A percentile compares a stretch with the other conserved stretches of the same genome.
Evolutionary conservation across 2,888 invertebrate species (phyloP).

Genomic region (Callosobruchus maculatus): DNA sequence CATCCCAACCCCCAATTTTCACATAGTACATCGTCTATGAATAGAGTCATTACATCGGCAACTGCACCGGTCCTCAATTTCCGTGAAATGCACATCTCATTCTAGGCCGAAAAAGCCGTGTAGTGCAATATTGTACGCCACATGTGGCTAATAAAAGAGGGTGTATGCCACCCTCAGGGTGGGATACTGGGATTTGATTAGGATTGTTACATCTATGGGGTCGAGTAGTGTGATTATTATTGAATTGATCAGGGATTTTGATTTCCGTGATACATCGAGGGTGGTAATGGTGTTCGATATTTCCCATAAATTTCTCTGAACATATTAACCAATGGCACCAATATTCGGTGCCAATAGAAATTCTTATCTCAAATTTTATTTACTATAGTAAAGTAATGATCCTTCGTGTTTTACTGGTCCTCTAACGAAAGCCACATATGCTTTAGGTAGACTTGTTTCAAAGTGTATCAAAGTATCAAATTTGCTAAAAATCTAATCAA

Average conservation of each 20-base stretch:
- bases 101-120: neutral
- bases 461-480: too few species aligned
- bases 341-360: too few species aligned
- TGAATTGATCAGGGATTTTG: neutral
- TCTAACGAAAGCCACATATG: too few species aligned
- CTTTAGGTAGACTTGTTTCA: too few species aligned
- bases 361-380: too few species aligned
- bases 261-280: too few species aligned
- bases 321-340: too few species aligned
- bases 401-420: too few species aligned
- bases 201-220: neutral
- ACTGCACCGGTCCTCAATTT: neutral
- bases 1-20: neutral
- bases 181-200: neutral
- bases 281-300: too few species aligned
- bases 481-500: too few species aligned
- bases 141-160: neutral
- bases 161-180: neutral
- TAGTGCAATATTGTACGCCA: neutral
- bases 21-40: neutral
- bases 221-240: neutral
- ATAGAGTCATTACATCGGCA: neutral
- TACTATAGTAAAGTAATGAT: too few species aligned
- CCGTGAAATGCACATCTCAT: neutral
- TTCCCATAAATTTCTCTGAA: too few species aligned